Base-by-base conservation (phyloP, 2,888 invertebrate genomes). In the Heteromurus nitidus region DNA sequence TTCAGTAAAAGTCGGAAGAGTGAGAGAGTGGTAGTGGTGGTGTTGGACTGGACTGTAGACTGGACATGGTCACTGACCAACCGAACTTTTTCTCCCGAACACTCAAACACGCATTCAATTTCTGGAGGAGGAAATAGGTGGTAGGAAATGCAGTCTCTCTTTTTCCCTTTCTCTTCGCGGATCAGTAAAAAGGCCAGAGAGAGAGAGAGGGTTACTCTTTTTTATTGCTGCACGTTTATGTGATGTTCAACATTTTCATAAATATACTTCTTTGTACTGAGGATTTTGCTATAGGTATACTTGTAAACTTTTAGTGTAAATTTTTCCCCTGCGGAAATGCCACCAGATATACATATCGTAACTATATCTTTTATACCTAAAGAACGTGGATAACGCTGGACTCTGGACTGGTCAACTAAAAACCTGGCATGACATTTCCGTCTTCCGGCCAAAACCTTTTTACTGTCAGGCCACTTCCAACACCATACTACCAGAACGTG, bases 381-480 rank as follows among this genome's bases (percentile, higher is more conserved):
- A n/a, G n/a, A n/a, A n/a, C n/a, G n/a, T n/a, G n/a, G n/a, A n/a
- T n/a, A n/a, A n/a, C n/a, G n/a, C n/a, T n/a, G n/a, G n/a, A n/a
- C 16, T 11, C n/a, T 5, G 16, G n/a, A 30, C 22, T 67, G 67
- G 67, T 36, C 67, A 67, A 50, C 28, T 24, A 26, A 67, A 67
- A 67, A 11, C 44, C 50, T 67, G 50, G 67, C 67, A 67, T 67
- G 67, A 67, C 67, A 67, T 67, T 69, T 69, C 22, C 55, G 31
- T 53, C n/a, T 69, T 69, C 69, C 69, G 69, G 53, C 55, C 69
- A 69, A 53, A 62, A 26, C 67, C 24, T 67, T 67, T 36, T 67
- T 67, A 67, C 50, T 67, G 28, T 20, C 3, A 36, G 47, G 47
- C 50, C 11, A 13, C 42, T 67, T 67, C 28, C 50, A n/a, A 67